Percentiles rank a stretch among this genome's conserved stretches.
phyloP scores from a whole-genome alignment of 1,140 invertebrate species.

The Tetramorium alpestre region DNA sequence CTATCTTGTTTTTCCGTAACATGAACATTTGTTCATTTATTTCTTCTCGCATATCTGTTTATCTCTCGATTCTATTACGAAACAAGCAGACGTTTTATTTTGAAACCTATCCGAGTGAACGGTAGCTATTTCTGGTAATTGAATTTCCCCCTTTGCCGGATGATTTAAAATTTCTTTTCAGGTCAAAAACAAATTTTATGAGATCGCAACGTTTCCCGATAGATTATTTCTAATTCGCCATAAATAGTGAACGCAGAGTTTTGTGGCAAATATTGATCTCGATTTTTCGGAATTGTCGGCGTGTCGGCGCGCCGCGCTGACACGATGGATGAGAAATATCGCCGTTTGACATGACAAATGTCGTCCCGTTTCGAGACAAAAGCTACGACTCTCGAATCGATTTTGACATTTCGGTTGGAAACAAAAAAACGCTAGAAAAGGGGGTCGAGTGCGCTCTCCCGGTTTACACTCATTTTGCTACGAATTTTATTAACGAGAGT shows the following conservation, averaged over 20 bases:
- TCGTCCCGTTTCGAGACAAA: constrained; percentile 46
- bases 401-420: background rate
- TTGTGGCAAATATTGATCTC: background rate
- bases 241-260: background rate
- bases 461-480: background rate
- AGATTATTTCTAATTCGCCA: constrained; percentile 11
- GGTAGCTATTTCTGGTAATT: background rate
- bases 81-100: background rate
- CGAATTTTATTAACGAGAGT: constrained; percentile 58
- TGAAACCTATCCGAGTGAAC: background rate
- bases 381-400: constrained; percentile 36
- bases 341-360: constrained; percentile 19
- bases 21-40: constrained; percentile 11
- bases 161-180: background rate
- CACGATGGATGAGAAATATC: constrained; percentile 31
- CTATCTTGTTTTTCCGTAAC: background rate
- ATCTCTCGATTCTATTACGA: constrained; percentile 5
- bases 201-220: background rate
- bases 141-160: background rate
- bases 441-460: background rate
- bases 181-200: background rate
- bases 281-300: background rate
- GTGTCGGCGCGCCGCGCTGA: background rate
- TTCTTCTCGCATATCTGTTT: background rate
- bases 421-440: background rate